Evolutionary conservation across 2,113 vertebrate genomes (phyloP).

Genomic region (Sialia sialis): DNA sequence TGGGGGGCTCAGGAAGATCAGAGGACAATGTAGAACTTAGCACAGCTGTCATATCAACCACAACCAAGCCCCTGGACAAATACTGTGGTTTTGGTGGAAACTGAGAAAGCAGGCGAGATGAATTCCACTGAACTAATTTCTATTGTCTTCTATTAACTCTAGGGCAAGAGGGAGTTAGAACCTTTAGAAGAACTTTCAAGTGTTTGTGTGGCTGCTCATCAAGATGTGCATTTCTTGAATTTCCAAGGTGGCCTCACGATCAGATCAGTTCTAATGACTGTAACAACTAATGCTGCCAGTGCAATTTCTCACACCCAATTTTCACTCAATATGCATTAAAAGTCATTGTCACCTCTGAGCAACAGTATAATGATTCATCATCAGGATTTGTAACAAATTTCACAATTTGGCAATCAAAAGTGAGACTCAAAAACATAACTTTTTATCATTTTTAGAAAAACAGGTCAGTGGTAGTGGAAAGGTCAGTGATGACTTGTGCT

Average conservation of each 20-base stretch:
- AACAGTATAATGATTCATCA: neutral
- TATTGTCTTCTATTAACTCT: neutral
- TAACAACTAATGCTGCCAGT: neutral
- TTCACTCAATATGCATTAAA: neutral
- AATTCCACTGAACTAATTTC: neutral
- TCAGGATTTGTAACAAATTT: neutral
- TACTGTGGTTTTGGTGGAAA: neutral
- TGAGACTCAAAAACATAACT: neutral
- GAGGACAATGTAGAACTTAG: neutral
- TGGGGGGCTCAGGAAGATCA: neutral
- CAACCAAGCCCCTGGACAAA: neutral
- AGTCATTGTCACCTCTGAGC: neutral
- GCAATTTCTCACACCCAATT: constrained; percentile 18
- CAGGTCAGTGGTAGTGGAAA: neutral
- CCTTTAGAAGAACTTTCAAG: neutral
- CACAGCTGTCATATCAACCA: neutral
- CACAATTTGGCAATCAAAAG: neutral
- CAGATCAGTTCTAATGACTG: neutral
- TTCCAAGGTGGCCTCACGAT: neutral
- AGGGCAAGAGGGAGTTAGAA: neutral
- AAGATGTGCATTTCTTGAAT: neutral
- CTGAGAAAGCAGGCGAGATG: neutral
- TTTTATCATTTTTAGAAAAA: neutral
- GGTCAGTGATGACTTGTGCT: neutral
- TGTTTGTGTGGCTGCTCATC: neutral